Evolutionary conservation across 2,888 invertebrate genomes (phyloP).

Genomic region (Tetanocera ferruginea): DNA sequence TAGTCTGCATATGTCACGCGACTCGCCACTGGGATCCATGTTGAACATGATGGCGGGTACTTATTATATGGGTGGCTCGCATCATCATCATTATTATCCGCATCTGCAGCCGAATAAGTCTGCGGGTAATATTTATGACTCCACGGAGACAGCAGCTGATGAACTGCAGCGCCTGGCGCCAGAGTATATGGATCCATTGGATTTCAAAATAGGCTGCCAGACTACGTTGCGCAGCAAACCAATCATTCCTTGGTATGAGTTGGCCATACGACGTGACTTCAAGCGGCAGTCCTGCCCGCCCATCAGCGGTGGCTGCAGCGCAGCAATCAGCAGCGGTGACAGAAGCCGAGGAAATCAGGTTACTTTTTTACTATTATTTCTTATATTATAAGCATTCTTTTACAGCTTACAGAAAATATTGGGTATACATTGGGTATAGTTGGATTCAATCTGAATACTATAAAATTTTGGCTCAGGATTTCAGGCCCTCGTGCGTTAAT

Average conservation of each 20-base stretch:
- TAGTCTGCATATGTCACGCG: conserved; percentile 61
- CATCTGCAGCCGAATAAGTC: conserved; percentile 59
- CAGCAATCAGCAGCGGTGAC: conserved; percentile 34
- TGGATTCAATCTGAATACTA: not conserved
- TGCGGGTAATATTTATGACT: conserved; percentile 65
- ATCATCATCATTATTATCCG: conserved; percentile 39
- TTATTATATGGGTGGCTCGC: conserved; percentile 41
- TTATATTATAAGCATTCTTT: not conserved
- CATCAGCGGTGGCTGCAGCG: conserved; percentile 66
- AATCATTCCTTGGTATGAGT: conserved; percentile 89
- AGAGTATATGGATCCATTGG: conserved; percentile 71
- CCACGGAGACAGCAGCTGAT: conserved; percentile 61
- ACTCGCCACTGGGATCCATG: conserved; percentile 61
- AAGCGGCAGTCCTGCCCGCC: conserved; percentile 87
- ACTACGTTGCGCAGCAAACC: conserved; percentile 78
- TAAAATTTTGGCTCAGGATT: not conserved
- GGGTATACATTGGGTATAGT: not conserved
- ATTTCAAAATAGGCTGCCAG: conserved; percentile 79
- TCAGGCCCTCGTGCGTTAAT: no score
- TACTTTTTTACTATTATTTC: conserved; percentile 41
- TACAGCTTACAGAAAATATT: not conserved
- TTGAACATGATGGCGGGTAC: conserved; percentile 58
- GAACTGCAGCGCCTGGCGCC: conserved; percentile 63
- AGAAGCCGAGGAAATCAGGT: conserved; percentile 61
- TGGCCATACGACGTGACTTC: conserved; percentile 80